Evolutionary conservation across 1,140 invertebrate genomes (phyloP), one percentile per base, ranked within the genome.

Genomic region (Aphaenogaster floridana): DNA sequence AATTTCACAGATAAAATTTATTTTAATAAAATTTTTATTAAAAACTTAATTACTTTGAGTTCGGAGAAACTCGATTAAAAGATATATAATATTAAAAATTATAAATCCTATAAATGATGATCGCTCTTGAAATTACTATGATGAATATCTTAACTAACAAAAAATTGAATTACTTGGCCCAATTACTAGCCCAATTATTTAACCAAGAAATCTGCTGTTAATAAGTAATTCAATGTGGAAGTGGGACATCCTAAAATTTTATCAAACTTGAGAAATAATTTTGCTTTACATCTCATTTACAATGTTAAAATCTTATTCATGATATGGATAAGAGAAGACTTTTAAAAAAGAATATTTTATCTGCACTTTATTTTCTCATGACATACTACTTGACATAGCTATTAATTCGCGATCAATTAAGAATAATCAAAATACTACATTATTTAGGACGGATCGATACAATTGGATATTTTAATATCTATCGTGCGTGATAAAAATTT

Each of bases 391-490:
- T 80, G 45, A 80, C 39, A 81, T 71, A 81, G 36, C 48, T 80
- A 57, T 57, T 21, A 81, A 81, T 68, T 52, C 28, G 48, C 63
- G 11, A 68, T 68, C 28, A 4, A 68, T 69, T 81, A 81, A 54
- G 52, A 81, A 42, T 71, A 80, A 69, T 80, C n/a, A 7, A 54
- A 69, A 42, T 42, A 80, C 64, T 81, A 71, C 48, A 81, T 42
- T 80, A 69, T 69, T 80, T 54, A 57, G 78, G 78, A 81, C 78
- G 64, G 63, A 81, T 28, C 15, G 64, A 71, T 57, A 81, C 8
- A 54, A 28, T 45, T 77, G 8, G 13, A 63, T 17, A 48, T 57
- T 79, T 54, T 81, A 81, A 69, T 17, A 69, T 68, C 36, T 78
- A 63, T 64, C 6, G 36, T 17, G 36, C 9, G 36, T 64, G 15